Evolutionary conservation across 2,888 invertebrate species (phyloP), one percentile per base, ranked within the genome.

Genomic region (Caenorhabditis sp.): DNA sequence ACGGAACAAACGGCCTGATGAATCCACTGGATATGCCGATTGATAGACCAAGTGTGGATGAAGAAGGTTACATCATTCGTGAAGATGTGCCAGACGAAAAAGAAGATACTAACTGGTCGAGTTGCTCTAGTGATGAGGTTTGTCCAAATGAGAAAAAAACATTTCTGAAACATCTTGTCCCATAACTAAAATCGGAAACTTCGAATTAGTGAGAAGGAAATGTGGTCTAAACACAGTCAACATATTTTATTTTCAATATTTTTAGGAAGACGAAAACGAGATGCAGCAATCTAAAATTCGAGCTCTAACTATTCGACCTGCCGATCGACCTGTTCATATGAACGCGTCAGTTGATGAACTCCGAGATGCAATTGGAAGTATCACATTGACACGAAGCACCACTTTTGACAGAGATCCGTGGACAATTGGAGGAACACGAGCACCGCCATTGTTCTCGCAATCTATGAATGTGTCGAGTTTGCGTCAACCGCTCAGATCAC

Each of bases 401-500:
- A 87, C 85, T 21, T 84, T 86, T 62, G 85, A 85, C 31, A 83
- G 81, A 81, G 86, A 86, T 70, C 85, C 86, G 0, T 85, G 86
- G 86, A 77, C 78, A 2, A 72, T 70, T n/a, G 74, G 70, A 7
- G 66, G 63, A 5, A 63, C 66, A 0, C 63, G 57, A 20, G 67
- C 74, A 14, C 77, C 73, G 0, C 71, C 80, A 1, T 64, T 80
- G 26, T 86, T 86, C 62, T 83, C 86, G 14, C 84, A 86, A 60
- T 84, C 84, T n/a, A 72, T 85, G 67, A 81, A 81, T 56, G 67
- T 68, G 1, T 67, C 77, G 7, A 74, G 70, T 21, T 56, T 79
- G 7, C 77, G 80, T 31, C 67, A 67, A 43, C 84, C 86, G 0
- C 67, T 87, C 23, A 67, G 85, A 31, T 77, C 83, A 2, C 81